Percentiles rank a stretch among this genome's conserved stretches.
These are phyloP conservation scores for Anthopleura sola DNA, from an alignment of 64 coral and sea anemone genomes.

Conservation along the genomic window DNA sequence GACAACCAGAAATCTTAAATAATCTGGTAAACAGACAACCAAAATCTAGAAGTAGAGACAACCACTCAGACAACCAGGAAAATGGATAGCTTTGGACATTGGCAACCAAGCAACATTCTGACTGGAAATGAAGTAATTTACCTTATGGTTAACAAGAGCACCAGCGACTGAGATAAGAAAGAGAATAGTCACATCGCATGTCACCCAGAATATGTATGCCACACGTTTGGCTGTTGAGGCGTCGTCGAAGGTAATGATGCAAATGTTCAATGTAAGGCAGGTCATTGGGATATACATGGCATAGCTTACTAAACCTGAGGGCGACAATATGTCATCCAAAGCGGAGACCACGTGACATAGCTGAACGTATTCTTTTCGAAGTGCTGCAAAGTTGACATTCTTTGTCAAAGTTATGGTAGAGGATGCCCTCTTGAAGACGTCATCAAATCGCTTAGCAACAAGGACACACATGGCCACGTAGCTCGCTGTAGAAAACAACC, in stretches of 20 bases:
- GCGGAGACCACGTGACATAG: not conserved
- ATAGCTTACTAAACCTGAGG: not conserved
- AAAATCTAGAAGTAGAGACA: too few relatives aligned
- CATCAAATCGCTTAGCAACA: slow-evolving; percentile 5
- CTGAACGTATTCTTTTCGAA: slow-evolving; percentile 15
- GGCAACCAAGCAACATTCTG: too few relatives aligned
- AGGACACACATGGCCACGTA: not conserved
- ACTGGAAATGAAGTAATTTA: not conserved
- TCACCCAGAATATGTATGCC: not conserved
- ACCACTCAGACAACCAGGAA: too few relatives aligned
- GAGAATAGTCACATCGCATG: not conserved
- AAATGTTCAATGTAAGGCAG: not conserved
- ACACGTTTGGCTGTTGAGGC: not conserved
- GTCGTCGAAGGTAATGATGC: not conserved
- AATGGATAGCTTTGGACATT: too few relatives aligned
- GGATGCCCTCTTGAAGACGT: not conserved
- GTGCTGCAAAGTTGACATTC: not conserved
- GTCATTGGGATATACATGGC: not conserved
- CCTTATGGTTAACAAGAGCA: not conserved
- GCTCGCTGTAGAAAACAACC: not conserved
- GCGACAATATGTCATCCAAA: not conserved
- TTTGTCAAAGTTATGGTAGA: not conserved
- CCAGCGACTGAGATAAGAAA: not conserved
- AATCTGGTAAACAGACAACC: too few relatives aligned
- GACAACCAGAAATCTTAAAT: too few relatives aligned